Evolutionary conservation across 1,140 invertebrate species (phyloP), one percentile per base, ranked within the genome.

Genomic region (Diachasma alloeum): DNA sequence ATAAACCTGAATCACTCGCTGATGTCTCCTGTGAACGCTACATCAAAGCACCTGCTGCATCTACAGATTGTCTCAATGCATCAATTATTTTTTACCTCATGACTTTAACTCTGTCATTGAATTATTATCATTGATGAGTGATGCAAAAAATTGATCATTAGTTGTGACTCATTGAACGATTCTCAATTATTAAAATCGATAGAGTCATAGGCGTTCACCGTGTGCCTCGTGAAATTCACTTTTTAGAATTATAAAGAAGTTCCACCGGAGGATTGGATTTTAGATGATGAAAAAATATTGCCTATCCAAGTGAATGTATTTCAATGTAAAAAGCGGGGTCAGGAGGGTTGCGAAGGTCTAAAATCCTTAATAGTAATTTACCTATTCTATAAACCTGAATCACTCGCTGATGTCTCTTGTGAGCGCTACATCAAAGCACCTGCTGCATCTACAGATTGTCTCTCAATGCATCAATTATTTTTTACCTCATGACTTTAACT

Each of bases 331-430:
- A n/a, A n/a, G 31, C 2, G 31, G 6, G 2, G 31, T 31, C 31
- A 31, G 31, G 31, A n/a, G 31, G 31, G 31, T 31, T 31, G 6
- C 31, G 31, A 31, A 31, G 31, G 31, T 31, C 31, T 2, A 6
- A 31, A 31, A 31, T 31, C 31, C 31, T 31, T 31, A 6, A 31
- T 2, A 31, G 2, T 31, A 2, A 31, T 31, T 31, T 31, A 6
- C 31, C 67, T 67, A 42, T 63, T 74, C 46, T 63, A 74, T 74
- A 74, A 42, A 59, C 72, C 17, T 42, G 36, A 24, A 37, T 59
- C 19, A 22, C 5, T 22, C 8, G 48, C 36, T 56, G 24, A 37
- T 72, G 26, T 15, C 46, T 39, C 31, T n/a, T 46, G 42, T 56
- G 31, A 59, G 44, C 44, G 44, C 39, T 3, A 24, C 48, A 42